Conservation (phyloP, 1,140 invertebrate genomes). For the Atta colombica region DNA sequence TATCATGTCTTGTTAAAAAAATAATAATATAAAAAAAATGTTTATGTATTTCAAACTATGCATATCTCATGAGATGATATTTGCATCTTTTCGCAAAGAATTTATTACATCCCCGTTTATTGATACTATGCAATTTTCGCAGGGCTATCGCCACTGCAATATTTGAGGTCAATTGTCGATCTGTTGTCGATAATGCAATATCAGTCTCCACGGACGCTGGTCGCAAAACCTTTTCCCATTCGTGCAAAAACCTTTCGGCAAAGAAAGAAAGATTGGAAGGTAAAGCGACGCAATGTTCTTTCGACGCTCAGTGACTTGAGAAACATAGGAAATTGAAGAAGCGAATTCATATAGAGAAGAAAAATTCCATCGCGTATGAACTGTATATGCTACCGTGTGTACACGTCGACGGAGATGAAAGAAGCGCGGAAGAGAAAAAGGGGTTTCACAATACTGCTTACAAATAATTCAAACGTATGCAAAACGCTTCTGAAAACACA, state of each 20-base stretch:
- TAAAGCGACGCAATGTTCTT: conserved; percentile 61
- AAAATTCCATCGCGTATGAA: conserved; percentile 56
- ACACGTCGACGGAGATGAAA: conserved; percentile 10
- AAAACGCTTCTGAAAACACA: background rate
- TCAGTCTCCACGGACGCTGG: background rate
- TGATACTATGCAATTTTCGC: background rate
- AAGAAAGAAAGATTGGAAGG: conserved; percentile 31
- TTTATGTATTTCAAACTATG: background rate
- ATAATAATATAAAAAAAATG: no score
- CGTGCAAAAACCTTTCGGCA: conserved; percentile 24
- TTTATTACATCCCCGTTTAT: background rate
- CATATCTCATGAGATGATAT: background rate
- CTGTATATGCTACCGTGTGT: conserved; percentile 8
- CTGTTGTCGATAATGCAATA: conserved; percentile 54
- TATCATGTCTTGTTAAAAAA: background rate
- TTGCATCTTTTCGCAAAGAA: background rate
- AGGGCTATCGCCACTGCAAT: background rate
- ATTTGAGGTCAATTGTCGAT: conserved; percentile 27
- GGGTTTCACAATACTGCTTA: conserved; percentile 3
- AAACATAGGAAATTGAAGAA: conserved; percentile 76
- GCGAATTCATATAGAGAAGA: conserved; percentile 53
- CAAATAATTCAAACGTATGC: conserved; percentile 11
- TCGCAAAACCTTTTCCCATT: conserved; percentile 21
- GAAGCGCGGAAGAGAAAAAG: background rate
- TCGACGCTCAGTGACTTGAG: conserved; percentile 60